phyloP scores from a whole-genome alignment of 2,888 invertebrate genomes.

The Danaus chrysippus region DNA sequence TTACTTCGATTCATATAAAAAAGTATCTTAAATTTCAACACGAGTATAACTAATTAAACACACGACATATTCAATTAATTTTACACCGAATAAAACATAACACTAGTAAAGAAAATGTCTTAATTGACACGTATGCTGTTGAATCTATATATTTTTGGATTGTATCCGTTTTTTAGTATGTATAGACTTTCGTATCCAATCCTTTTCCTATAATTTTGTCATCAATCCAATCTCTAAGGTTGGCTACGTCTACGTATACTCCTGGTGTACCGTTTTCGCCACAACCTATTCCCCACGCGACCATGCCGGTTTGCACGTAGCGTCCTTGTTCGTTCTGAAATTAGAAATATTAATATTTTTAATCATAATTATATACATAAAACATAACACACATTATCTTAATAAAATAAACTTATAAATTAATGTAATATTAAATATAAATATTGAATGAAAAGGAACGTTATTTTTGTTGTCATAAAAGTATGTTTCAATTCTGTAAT shows the following conservation, averaged over 20 bases:
- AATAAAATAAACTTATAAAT: too few species aligned
- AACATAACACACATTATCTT: too few species aligned
- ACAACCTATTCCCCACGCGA: slow-evolving; percentile 83
- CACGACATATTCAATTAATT: neutral
- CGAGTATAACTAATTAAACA: neutral
- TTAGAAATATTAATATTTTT: slow-evolving; percentile 2
- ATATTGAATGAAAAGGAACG: too few species aligned
- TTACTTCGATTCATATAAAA: neutral
- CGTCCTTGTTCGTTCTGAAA: slow-evolving; percentile 33
- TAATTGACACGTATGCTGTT: too few species aligned
- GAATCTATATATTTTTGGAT: too few species aligned
- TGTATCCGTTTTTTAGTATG: neutral
- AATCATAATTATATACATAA: too few species aligned
- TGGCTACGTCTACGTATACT: slow-evolving; percentile 21
- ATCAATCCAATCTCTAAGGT: slow-evolving; percentile 20
- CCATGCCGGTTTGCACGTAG: slow-evolving; percentile 71
- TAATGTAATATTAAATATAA: too few species aligned
- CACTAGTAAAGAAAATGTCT: neutral
- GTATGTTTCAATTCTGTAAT: too few species aligned
- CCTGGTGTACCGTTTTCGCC: slow-evolving; percentile 12
- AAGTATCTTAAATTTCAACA: neutral
- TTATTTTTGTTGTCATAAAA: too few species aligned
- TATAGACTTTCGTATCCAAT: slow-evolving; percentile 12
- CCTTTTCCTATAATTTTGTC: slow-evolving; percentile 19
- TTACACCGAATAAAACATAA: neutral